Base-by-base conservation (phyloP, 1,140 invertebrate species). In the Bursaphelenchus mucronatus region DNA sequence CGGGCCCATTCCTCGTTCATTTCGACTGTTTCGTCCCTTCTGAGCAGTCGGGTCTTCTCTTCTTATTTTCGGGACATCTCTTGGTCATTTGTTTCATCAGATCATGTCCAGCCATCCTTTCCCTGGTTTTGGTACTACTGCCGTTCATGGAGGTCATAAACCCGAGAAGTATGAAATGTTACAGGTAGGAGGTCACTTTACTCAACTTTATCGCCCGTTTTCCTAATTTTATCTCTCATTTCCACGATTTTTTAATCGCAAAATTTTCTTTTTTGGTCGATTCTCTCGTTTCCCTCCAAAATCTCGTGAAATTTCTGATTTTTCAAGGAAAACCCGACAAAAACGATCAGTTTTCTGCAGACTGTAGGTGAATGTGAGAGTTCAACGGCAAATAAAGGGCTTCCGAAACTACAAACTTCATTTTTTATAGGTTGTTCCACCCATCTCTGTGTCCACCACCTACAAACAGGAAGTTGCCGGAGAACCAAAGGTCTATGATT, bases 361-460 rank as follows among this genome's bases (percentile, higher is more conserved):
- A 30, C 6, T n/a, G 47, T 2, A n/a, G 13, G 17, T 49, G 47
- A 49, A 17, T 17, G 13, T 49, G 47, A 49, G 47, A 49, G 17
- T 30, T 13, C 13, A 54, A 21, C 15, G 21, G 8, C 13, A 30
- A 54, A 54, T 30, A 30, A 30, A 30, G 30, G 30, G 30, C 5
- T 30, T 30, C 30, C 30, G 30, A 30, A 30, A 88, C 67, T 15
- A 86, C 85, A 50, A 82, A 84, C 62, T 30, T 5, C 5, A 3
- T 5, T 1, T 30, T 30, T 30, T 30, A 30, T 83, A 89, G 54
- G 89, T 97, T 10, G 88, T 97, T 41, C 88, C 92, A n/a, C 92
- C 91, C 0, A 89, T 97, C 71, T 89, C 90, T 6, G 85, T 90
- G 75, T 88, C 93, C 0, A 93, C 95, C 10, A 98, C 94, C 54